Conservation (phyloP, 2,888 invertebrate species). For the Eupeodes luniger region DNA sequence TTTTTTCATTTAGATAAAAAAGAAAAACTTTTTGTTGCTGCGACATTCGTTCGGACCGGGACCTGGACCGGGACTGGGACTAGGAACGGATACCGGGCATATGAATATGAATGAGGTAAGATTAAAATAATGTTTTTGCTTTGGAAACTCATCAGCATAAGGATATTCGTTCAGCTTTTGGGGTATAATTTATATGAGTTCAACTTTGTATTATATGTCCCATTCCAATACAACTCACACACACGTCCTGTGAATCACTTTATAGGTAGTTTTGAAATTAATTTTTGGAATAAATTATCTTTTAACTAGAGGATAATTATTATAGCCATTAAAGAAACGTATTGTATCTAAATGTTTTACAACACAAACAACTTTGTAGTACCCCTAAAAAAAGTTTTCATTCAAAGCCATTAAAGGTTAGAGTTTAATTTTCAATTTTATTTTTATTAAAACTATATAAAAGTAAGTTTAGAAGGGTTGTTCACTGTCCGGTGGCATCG, state of each 20-base stretch:
- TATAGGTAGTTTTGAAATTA: neutral
- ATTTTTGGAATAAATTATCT: neutral
- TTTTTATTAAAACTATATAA: too few species aligned
- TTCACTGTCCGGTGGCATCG: too few species aligned
- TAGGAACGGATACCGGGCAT: neutral
- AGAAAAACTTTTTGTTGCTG: slow-evolving; percentile 24
- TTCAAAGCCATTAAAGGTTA: neutral
- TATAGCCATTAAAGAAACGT: neutral
- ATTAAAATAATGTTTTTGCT: slow-evolving; percentile 49
- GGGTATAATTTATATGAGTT: neutral
- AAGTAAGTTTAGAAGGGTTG: too few species aligned
- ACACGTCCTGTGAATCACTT: neutral
- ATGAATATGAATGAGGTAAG: slow-evolving; percentile 55
- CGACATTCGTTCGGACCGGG: slow-evolving; percentile 35
- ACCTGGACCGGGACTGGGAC: neutral
- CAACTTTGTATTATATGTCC: neutral
- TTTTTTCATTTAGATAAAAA: neutral
- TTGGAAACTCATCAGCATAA: slow-evolving; percentile 12
- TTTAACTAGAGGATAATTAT: neutral
- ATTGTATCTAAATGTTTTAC: neutral
- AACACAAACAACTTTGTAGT: neutral
- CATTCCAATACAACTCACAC: neutral
- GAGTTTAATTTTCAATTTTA: too few species aligned
- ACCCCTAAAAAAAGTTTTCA: neutral
- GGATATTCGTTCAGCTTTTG: neutral